Base-by-base conservation (phyloP, 2,113 vertebrate genomes). In the Etia nguti region DNA sequence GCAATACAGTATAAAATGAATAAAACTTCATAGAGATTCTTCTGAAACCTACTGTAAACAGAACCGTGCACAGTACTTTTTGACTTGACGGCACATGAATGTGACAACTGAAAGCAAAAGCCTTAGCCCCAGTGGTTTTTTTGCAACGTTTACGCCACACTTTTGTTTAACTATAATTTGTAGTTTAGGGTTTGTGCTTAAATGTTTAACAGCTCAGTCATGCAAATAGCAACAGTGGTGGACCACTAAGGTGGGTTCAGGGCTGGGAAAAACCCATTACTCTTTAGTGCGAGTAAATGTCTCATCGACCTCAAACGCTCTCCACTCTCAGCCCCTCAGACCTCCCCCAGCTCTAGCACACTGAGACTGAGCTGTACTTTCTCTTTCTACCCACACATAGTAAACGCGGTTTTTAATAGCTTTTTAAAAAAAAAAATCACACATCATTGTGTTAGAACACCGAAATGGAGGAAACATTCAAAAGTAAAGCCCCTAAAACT, bases 241-340 rank as follows among this genome's bases (percentile, higher is more conserved):
- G 75, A 81, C 75, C 26, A 36, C 41, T n/a, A 59, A 38, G 31
- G 24, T 60, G 86, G 6, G 5, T 10, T 15, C 57, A 22, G 48
- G 65, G 20, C 41, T 7, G 79, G 93, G 93, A 86, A 90, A 92
- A 93, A 92, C 83, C 93, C 90, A 81, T 82, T 82, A 36, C 86
- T 10, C 20, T 86, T 85, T 80, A 88, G 85, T 36, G 85, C 4
- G 11, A 65, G 80, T 6, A 73, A 87, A 62, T 22, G 24, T 68
- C 83, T 65, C 57, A 81, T 22, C 22, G 2, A 87, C 86, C 90
- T 83, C 89, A 91, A 85, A 86, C 34, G 9, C 52, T 84, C 89
- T 70, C 62, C 79, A 20, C 48, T 75, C 43, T 83, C 31, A 88
- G 38, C 70, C 55, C 84, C 80, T 55, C 56, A 46, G 24, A 75